Evolutionary conservation across 2,797 vertebrate species (phyloP).

Genomic region (Numenius phaeopus): DNA sequence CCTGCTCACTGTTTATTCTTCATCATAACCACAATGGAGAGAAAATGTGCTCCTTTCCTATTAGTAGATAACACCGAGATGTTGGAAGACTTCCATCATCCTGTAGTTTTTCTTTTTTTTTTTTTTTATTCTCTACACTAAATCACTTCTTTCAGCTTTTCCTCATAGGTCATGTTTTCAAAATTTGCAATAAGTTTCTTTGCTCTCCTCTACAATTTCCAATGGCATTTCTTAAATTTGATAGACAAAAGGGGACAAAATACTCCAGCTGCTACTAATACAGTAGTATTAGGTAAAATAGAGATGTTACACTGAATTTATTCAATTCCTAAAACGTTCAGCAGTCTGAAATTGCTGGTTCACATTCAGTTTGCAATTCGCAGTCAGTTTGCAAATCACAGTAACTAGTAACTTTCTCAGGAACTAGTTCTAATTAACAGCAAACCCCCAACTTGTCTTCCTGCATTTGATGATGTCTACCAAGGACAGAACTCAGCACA

Average conservation of each 20-base stretch:
- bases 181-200: neutral
- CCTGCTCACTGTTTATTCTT: neutral
- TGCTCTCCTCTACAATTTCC: neutral
- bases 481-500: neutral
- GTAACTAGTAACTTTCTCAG: neutral
- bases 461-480: neutral
- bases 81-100: neutral
- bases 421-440: neutral
- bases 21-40: neutral
- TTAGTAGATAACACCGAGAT: neutral
- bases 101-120: neutral
- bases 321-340: neutral
- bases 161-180: neutral
- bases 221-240: neutral
- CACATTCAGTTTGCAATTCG: neutral
- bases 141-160: neutral
- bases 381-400: neutral
- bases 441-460: neutral
- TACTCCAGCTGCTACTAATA: neutral
- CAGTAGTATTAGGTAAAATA: neutral
- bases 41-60: neutral
- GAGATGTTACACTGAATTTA: neutral
- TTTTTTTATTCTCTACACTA: neutral
- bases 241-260: neutral
- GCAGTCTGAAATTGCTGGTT: neutral